phyloP scores from a whole-genome alignment of 2,797 vertebrate genomes.

The Erithacus rubecula region DNA sequence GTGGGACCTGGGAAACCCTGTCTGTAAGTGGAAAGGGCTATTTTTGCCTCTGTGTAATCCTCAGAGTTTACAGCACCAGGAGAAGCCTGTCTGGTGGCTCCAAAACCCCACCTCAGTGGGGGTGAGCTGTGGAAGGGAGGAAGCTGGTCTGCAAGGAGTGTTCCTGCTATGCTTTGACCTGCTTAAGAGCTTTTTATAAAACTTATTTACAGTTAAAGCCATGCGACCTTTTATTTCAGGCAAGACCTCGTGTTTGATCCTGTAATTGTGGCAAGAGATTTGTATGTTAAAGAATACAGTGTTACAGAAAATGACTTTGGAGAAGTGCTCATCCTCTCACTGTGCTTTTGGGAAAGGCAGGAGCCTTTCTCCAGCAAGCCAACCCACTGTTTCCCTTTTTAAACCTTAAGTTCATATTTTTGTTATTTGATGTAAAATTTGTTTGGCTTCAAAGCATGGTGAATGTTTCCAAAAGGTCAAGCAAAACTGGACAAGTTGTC shows the following conservation, averaged over 20 bases:
- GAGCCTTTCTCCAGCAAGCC: not conserved
- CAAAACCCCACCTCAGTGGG: not conserved
- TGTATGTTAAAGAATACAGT: not conserved
- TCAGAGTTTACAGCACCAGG: not conserved
- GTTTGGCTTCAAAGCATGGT: not conserved
- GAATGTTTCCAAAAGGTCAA: not conserved
- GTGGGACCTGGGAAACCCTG: not conserved
- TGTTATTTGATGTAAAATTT: not conserved
- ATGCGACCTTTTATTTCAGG: not conserved
- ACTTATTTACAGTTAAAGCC: not conserved
- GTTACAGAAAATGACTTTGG: not conserved
- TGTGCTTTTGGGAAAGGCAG: not conserved
- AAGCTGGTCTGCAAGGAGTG: not conserved
- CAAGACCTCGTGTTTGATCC: not conserved
- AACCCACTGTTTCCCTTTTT: not conserved
- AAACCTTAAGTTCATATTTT: not conserved
- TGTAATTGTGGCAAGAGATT: not conserved
- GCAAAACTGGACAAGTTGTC: not conserved
- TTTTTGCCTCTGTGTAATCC: not conserved
- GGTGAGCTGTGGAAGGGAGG: not conserved
- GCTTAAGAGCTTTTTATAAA: constrained; percentile 24
- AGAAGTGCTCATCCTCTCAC: not conserved
- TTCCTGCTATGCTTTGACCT: not conserved
- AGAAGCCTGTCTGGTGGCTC: not conserved
- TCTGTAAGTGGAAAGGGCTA: not conserved